Evolutionary conservation across 1,140 invertebrate genomes (phyloP).

Genomic region (Teleopsis dalmanni): DNA sequence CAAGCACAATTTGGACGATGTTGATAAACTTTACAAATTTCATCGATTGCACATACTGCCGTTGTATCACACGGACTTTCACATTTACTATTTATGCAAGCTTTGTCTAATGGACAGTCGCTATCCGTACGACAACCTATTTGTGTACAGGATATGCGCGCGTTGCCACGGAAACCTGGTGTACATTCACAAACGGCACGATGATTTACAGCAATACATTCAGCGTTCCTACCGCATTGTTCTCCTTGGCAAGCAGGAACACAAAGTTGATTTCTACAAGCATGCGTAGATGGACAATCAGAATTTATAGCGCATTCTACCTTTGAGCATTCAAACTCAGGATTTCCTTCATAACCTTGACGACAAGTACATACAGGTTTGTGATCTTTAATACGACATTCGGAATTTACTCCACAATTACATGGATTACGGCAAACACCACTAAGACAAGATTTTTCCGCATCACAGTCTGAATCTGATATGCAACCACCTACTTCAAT

Average conservation of each 20-base stretch:
- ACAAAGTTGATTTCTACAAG: conserved; percentile 71
- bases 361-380: conserved; percentile 77
- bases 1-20: conserved; percentile 70
- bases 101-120: conserved; percentile 66
- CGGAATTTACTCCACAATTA: conserved; percentile 68
- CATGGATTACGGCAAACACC: conserved; percentile 75
- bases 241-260: conserved; percentile 66
- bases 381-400: conserved; percentile 71
- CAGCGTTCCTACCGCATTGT: conserved; percentile 63
- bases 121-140: conserved; percentile 67
- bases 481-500: conserved; percentile 60
- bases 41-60: conserved; percentile 60
- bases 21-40: conserved; percentile 68
- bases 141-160: conserved; percentile 63
- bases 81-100: conserved; percentile 74
- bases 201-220: conserved; percentile 70
- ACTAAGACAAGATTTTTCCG: conserved; percentile 68
- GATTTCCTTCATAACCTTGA: conserved; percentile 72
- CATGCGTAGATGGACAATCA: conserved; percentile 68
- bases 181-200: conserved; percentile 67
- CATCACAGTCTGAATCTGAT: conserved; percentile 65
- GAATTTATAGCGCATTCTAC: conserved; percentile 64
- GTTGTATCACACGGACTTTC: conserved; percentile 61
- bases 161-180: conserved; percentile 73
- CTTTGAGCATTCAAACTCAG: conserved; percentile 64